Base-by-base conservation (phyloP, 2,888 invertebrate genomes). In the Lamproptera curius region DNA sequence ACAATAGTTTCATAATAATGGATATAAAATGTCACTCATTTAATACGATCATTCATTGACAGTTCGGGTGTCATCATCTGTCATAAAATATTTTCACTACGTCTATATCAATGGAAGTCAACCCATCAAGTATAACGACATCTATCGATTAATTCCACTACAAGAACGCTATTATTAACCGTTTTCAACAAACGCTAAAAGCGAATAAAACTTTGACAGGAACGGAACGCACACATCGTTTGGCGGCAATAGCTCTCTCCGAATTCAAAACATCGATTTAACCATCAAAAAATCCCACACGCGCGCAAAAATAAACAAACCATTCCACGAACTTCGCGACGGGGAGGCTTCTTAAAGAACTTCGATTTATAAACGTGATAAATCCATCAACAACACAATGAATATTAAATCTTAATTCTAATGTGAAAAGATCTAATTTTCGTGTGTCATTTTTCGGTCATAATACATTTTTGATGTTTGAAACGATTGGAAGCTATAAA, bases 401-500 rank as follows among this genome's bases (percentile, higher is more conserved):
- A 5, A 20, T 41, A 45, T 31, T 43, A 41, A 45, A 46, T 38
- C 55, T 51, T 47, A 52, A 60, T 58, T 60, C 43, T 43, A 51
- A 41, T 36, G 33, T 45, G 46, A 15, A 35, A 33, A 28, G 43
- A 16, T 48, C 16, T 17, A 10, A 33, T 5, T 6, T 20, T 20
- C 4, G 20, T 20, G 6, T 6, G 6, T 20, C 40, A 46, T 52
- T 42, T 49, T 57, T 51, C 43, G 48, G 36, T n/a, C n/a, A n/a
- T n/a, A n/a, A n/a, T n/a, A n/a, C n/a, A 28, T 28, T 28, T 28
- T 28, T 28, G 9, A n/a, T 28, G 9, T n/a, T n/a, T 10, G 40
- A 39, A 45, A 46, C 43, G 45, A 13, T 46, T 44, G 44, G 49
- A 49, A 61, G 67, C 70, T 69, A 73, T 76, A 73, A 81, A 70